These are phyloP conservation scores for Macrotrachela quadricornifera DNA, from an alignment of 1,140 invertebrate genomes.

Conservation along the genomic window DNA sequence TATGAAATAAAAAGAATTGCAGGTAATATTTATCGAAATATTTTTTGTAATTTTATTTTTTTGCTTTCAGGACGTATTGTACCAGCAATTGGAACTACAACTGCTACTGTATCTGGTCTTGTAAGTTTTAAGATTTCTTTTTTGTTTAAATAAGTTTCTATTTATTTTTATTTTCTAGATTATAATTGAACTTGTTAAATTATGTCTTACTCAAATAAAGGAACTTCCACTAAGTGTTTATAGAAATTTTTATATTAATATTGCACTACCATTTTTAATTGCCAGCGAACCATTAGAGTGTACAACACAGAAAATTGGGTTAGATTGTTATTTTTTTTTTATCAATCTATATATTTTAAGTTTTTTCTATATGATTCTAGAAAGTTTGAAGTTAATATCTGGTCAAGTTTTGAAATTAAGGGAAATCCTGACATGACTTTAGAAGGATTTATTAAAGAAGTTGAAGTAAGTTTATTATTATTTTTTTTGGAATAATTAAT, in stretches of 20 bases:
- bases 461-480: background rate
- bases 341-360: background rate
- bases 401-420: background rate
- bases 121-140: conserved; percentile 11
- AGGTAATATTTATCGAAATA: conserved; percentile 9
- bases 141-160: background rate
- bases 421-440: background rate
- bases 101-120: conserved; percentile 24
- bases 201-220: conserved; percentile 6
- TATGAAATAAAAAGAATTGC: conserved; percentile 25
- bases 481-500: too few relatives aligned
- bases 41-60: too few relatives aligned
- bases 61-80: conserved; percentile 14
- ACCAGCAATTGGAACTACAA: conserved; percentile 29
- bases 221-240: conserved; percentile 15
- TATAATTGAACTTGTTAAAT: background rate
- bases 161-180: background rate
- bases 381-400: background rate
- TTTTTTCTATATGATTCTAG: background rate
- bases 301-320: conserved; percentile 10
- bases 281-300: conserved; percentile 19
- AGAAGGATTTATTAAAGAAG: background rate
- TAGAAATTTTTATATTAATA: conserved; percentile 24
- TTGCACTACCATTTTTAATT: conserved; percentile 20
- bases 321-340: background rate